Evolutionary conservation across 2,797 vertebrate genomes (phyloP), one percentile per base, ranked within the genome.

Genomic region (Acestrorhynchus altus): DNA sequence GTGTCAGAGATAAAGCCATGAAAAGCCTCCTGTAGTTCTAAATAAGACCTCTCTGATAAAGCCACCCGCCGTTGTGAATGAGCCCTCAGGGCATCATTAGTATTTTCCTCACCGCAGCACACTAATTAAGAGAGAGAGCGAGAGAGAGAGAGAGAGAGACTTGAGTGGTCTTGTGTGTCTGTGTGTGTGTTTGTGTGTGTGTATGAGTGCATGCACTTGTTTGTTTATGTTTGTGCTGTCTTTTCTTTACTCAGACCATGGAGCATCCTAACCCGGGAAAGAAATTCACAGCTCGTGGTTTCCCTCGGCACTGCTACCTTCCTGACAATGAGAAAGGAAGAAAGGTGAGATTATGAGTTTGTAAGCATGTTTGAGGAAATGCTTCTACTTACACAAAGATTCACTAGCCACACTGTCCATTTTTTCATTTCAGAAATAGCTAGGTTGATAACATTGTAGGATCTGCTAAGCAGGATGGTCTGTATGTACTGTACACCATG

Each of bases 271-370:
- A 95, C 81, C 96, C 97, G 0, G 97, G 96, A 54, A 98, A 96
- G 90, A 98, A 96, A 87, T 99, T 96, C 92, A 98, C 96, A 0
- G 97, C 97, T 0, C 94, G 97, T 64, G 97, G 97, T 28, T 99
- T 99, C 87, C 97, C 97, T 0, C 94, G 97, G 56, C 96, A 99
- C 92, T 99, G 97, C 91, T 98, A 98, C 85, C 95, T 99, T 82
- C 97, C 97, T 0, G 97, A 98, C 91, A 97, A 94, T 0, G 96
- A 98, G 80, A 96, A 96, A 87, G 97, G 97, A 86, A 93, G 96
- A 81, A 97, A 96, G 96, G 97, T 98, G 86, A 46, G 26, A 22
- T n/a, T 12, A 67, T 28, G 15, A 9, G 11, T 3, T 52, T 70
- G 22, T 54, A 12, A n/a, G 0, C 18, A 13, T 18, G 1, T 8